These are phyloP conservation scores for Monopterus albus DNA, from an alignment of 2,113 vertebrate genomes.

Conservation along the genomic window DNA sequence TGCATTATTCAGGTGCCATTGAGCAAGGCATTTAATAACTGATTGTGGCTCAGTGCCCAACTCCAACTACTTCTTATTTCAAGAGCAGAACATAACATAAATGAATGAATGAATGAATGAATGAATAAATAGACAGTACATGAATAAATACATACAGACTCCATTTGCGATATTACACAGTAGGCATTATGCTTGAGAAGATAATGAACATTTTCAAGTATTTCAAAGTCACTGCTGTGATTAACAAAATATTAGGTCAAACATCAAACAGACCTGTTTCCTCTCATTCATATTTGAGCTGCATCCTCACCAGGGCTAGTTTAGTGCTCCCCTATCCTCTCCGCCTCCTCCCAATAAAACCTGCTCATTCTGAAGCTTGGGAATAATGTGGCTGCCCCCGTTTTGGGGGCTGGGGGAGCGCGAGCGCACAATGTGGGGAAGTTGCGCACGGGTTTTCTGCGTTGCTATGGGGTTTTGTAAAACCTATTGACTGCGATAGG, in stretches of 20 bases:
- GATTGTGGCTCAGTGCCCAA: no score
- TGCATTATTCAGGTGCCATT: slow-evolving; percentile 25
- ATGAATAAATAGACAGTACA: no score
- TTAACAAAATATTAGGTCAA: no score
- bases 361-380: slow-evolving; percentile 56
- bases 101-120: background rate
- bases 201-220: background rate
- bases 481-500: slow-evolving; percentile 80
- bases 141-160: background rate
- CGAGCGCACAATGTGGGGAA: slow-evolving; percentile 78
- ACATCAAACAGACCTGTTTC: no score
- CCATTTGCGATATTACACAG: background rate
- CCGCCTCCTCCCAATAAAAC: slow-evolving; percentile 28
- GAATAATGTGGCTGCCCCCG: slow-evolving; percentile 76
- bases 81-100: no score
- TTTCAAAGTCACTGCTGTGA: no score
- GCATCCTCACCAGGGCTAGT: slow-evolving; percentile 30
- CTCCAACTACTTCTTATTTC: no score
- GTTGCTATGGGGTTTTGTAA: slow-evolving; percentile 82
- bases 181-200: no score
- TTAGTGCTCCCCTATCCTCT: background rate
- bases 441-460: slow-evolving; percentile 74
- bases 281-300: slow-evolving; percentile 30
- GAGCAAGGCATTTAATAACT: slow-evolving; percentile 9
- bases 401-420: slow-evolving; percentile 39